Percentiles rank a stretch among this genome's conserved stretches.
These are phyloP conservation scores for Aspiorhynchus laticeps DNA, from an alignment of 2,113 vertebrate species.

Conservation along the genomic window DNA sequence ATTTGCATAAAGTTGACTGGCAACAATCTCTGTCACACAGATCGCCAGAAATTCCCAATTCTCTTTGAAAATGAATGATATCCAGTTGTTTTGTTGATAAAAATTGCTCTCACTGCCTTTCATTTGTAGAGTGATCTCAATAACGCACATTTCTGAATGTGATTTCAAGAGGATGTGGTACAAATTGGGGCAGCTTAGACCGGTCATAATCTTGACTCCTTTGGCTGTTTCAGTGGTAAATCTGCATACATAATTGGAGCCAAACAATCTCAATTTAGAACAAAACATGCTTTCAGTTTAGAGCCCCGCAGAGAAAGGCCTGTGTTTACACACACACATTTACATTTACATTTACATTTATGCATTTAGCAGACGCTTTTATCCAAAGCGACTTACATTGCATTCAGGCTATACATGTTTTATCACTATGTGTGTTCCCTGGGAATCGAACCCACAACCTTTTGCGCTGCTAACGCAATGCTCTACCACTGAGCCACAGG, in stretches of 20 bases:
- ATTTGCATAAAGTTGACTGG: background rate
- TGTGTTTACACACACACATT: conserved; percentile 3
- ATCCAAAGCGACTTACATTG: too few species aligned
- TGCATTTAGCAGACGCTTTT: too few species aligned
- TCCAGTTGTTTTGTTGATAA: background rate
- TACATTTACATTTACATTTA: too few species aligned
- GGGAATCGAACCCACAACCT: too few species aligned
- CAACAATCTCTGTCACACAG: background rate
- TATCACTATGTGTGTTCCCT: too few species aligned
- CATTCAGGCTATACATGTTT: too few species aligned
- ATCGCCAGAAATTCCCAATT: background rate
- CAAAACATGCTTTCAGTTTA: background rate
- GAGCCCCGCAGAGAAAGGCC: background rate
- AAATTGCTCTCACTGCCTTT: background rate
- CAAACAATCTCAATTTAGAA: conserved; percentile 1
- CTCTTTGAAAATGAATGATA: background rate
- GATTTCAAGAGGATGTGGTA: background rate
- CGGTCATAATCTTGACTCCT: background rate
- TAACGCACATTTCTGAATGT: background rate
- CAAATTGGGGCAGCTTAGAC: conserved; percentile 7
- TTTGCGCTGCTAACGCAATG: too few species aligned
- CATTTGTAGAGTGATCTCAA: background rate
- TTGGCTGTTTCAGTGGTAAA: conserved; percentile 4
- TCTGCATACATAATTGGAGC: conserved; percentile 6
- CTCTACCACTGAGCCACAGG: too few species aligned